Conservation (phyloP, 2,888 invertebrate species). For the Polyommatus iphigenia region DNA sequence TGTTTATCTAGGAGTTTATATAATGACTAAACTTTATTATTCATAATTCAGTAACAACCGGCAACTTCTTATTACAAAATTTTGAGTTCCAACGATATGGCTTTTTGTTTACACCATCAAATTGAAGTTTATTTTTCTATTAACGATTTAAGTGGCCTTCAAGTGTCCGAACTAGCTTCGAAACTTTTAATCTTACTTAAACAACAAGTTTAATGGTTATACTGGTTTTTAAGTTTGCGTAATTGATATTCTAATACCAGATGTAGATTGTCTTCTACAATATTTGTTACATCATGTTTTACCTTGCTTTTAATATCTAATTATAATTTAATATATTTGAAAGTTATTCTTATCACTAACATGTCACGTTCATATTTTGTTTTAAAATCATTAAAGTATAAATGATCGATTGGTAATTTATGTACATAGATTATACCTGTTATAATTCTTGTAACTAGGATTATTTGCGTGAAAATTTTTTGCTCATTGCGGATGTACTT, state of each 20-base stretch:
- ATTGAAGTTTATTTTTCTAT: neutral
- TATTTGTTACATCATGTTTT: constrained; percentile 28
- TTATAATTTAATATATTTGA: constrained; percentile 27
- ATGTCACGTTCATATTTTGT: constrained; percentile 26
- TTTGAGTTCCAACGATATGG: neutral
- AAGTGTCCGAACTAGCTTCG: neutral
- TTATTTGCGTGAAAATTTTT: constrained; percentile 15
- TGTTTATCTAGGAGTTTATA: neutral
- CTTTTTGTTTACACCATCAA: neutral
- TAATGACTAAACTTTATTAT: neutral
- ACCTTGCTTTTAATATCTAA: constrained; percentile 27
- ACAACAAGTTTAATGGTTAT: constrained; percentile 1
- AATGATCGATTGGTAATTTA: constrained; percentile 28
- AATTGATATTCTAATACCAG: constrained; percentile 22
- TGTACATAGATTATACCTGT: constrained; percentile 16
- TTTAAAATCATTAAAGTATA: constrained; percentile 19
- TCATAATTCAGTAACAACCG: neutral
- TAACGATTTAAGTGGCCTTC: neutral
- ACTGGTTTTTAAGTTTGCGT: constrained; percentile 26
- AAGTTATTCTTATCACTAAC: constrained; percentile 26
- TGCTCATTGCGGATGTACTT: constrained; percentile 16
- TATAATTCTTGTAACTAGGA: neutral
- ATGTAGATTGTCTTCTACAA: constrained; percentile 14
- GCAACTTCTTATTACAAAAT: neutral
- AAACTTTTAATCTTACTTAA: constrained; percentile 23